Conservation (phyloP, 2,113 vertebrate species). For the Podarcis muralis region DNA sequence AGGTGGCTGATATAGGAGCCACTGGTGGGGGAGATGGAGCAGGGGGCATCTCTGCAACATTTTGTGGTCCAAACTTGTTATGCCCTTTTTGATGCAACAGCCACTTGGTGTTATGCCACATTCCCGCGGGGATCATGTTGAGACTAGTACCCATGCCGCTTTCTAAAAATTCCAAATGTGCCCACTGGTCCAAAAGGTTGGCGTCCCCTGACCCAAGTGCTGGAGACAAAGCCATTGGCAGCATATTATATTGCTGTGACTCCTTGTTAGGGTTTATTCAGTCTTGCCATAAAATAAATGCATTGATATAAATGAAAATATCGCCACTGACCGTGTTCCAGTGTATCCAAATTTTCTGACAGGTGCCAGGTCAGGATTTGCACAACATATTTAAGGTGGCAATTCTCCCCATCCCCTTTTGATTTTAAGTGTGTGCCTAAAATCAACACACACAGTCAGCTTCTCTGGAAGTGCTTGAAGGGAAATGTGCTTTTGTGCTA, state of each 20-base stretch:
- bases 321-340: background rate
- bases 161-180: no score
- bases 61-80: no score
- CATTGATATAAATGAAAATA: background rate
- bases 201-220: no score
- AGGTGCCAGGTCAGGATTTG: background rate
- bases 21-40: no score
- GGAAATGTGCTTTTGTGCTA: background rate
- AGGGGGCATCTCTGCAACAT: no score
- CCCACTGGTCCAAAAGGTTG: no score
- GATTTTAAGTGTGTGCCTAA: background rate
- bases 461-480: background rate
- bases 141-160: no score
- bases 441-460: background rate
- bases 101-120: no score
- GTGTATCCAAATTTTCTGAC: background rate
- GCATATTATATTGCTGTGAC: background rate
- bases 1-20: no score
- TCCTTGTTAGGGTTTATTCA: background rate
- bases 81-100: no score
- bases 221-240: background rate
- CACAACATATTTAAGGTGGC: background rate
- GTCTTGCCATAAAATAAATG: background rate
- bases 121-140: no score
- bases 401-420: background rate